Conservation (phyloP, 2,113 vertebrate species). For the Laterallus jamaicensis region DNA sequence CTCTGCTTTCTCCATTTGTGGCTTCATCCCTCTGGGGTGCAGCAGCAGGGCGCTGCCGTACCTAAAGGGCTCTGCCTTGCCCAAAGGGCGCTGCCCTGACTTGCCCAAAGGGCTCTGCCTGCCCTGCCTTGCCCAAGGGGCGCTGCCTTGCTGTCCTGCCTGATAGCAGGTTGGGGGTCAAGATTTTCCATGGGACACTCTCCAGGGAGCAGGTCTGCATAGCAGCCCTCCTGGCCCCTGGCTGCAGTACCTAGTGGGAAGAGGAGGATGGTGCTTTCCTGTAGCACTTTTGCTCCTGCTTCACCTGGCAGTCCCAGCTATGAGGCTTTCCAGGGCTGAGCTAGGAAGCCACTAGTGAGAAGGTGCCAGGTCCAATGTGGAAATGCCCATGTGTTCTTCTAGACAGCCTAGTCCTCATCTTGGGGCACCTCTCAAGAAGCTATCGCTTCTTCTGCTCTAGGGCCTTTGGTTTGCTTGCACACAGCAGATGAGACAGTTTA, state of each 20-base stretch:
- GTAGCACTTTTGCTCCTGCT: not conserved
- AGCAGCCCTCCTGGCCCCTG: accelerated
- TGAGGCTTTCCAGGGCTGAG: not conserved
- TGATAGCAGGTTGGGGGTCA: accelerated
- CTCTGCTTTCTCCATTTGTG: not conserved
- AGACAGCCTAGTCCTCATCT: not conserved
- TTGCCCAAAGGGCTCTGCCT: not conserved
- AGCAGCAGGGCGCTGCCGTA: not conserved
- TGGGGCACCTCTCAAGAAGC: not conserved
- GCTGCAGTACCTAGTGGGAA: not conserved
- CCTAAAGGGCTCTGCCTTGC: not conserved
- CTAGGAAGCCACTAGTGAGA: not conserved
- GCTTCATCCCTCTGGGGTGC: not conserved
- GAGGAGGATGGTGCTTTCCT: not conserved
- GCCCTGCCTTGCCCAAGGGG: not conserved
- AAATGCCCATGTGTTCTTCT: not conserved
- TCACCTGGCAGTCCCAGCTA: not conserved
- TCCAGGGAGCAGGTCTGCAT: not conserved
- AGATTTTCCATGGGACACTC: not conserved
- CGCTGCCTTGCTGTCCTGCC: not conserved
- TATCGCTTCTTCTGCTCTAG: not conserved
- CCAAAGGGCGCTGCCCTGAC: not conserved
- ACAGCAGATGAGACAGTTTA: accelerated
- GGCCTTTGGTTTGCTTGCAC: not conserved
- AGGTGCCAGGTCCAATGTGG: not conserved